Evolutionary conservation across 2,113 vertebrate species (phyloP).

Genomic region (Eolophus roseicapilla): DNA sequence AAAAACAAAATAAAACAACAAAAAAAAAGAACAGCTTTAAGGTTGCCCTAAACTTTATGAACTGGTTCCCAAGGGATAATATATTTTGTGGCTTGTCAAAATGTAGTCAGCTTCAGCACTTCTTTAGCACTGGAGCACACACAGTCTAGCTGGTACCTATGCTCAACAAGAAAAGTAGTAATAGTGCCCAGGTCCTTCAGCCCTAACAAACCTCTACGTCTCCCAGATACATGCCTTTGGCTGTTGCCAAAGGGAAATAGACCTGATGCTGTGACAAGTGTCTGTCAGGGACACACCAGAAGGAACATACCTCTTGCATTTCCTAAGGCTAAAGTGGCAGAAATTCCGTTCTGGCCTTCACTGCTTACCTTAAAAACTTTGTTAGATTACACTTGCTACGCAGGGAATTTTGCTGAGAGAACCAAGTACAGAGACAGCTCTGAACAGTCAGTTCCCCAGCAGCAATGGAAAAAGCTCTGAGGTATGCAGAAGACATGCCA

Average conservation of each 20-base stretch:
- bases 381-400: not conserved
- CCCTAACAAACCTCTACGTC: not conserved
- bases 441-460: not conserved
- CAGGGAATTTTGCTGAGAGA: not conserved
- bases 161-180: not conserved
- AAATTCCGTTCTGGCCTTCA: not conserved
- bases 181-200: not conserved
- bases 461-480: constrained; percentile 11
- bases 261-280: not conserved
- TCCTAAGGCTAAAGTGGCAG: not conserved
- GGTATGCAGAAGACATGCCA: not conserved
- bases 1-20: not conserved
- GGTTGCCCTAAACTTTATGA: not conserved
- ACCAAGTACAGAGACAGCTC: not conserved
- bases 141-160: not conserved
- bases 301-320: not conserved
- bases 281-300: not conserved
- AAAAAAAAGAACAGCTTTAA: not conserved
- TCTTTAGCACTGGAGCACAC: not conserved
- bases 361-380: not conserved
- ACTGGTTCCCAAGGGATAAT: not conserved
- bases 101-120: not conserved
- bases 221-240: not conserved
- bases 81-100: not conserved
- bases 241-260: not conserved